Conservation (phyloP, 2,888 invertebrate species). For the Pyrgus malvae region DNA sequence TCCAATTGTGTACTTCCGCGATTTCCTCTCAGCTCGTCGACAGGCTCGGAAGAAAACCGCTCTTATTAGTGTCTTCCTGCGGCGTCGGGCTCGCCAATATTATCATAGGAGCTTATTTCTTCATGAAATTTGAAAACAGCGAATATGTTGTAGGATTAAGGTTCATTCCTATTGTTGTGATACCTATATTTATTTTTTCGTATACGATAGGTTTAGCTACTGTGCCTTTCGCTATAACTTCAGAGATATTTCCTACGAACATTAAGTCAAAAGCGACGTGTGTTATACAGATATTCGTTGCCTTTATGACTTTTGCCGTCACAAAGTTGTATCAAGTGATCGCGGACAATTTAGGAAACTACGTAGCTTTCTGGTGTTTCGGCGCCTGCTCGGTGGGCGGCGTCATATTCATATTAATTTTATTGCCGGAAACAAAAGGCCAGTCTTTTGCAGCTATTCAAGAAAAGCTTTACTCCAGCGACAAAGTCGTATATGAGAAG, state of each 20-base stretch:
- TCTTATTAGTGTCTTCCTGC: constrained; percentile 82
- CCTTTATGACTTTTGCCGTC: constrained; percentile 81
- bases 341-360: constrained; percentile 72
- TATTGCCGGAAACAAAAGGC: constrained; percentile 83
- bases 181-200: constrained; percentile 83
- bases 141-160: constrained; percentile 69
- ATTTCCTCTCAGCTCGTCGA: constrained; percentile 83
- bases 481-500: constrained; percentile 63
- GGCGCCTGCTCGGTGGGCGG: constrained; percentile 73
- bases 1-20: constrained; percentile 79
- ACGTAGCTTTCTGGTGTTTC: constrained; percentile 81
- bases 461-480: constrained; percentile 63
- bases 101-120: constrained; percentile 80
- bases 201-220: constrained; percentile 84
- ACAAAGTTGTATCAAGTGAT: constrained; percentile 82
- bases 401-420: constrained; percentile 73
- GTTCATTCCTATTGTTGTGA: constrained; percentile 82
- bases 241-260: constrained; percentile 84
- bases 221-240: constrained; percentile 83
- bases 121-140: constrained; percentile 69
- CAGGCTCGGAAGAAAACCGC: constrained; percentile 81
- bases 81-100: constrained; percentile 78
- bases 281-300: constrained; percentile 82
- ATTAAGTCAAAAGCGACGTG: constrained; percentile 85
- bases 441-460: constrained; percentile 83